Evolutionary conservation across 1,140 invertebrate genomes (phyloP).

Genomic region (Zophobas morio): DNA sequence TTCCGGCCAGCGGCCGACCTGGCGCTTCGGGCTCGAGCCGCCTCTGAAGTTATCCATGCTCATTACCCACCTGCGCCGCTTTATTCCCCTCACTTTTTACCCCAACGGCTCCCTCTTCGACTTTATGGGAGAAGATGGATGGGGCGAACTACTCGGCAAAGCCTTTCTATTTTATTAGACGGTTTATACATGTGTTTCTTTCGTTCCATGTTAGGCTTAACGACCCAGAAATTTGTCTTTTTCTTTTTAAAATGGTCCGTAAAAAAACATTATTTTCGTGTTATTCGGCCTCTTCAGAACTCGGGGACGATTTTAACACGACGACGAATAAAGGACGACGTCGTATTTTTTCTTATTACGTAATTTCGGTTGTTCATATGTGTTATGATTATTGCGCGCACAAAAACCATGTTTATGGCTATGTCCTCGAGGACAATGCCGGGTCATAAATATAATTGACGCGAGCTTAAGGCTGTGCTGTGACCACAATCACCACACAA

Average conservation of each 20-base stretch:
- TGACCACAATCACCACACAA: no score
- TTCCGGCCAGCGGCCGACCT: no score
- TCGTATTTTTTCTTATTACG: constrained; percentile 2
- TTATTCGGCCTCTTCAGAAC: neutral
- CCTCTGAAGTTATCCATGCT: constrained; percentile 15
- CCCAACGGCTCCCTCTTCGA: constrained; percentile 34
- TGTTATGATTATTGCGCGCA: constrained; percentile 7
- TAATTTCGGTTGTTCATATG: neutral
- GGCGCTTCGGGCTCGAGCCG: no score
- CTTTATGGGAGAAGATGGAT: constrained; percentile 37
- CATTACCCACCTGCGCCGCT: constrained; percentile 39
- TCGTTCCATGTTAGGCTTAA: constrained; percentile 34
- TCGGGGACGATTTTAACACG: constrained; percentile 10
- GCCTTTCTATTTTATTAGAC: constrained; percentile 40
- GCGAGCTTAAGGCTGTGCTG: neutral
- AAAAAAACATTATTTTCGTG: constrained; percentile 32
- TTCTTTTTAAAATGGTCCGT: constrained; percentile 40
- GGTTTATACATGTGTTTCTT: constrained; percentile 42
- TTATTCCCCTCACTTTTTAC: constrained; percentile 43
- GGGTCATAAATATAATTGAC: neutral
- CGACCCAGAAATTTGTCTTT: constrained; percentile 39
- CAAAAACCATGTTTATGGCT: neutral
- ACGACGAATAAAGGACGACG: neutral
- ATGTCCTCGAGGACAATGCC: neutral
- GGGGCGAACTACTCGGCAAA: constrained; percentile 33